Conservation (phyloP, 2,888 invertebrate species). For the Parthenolecanium corni region DNA sequence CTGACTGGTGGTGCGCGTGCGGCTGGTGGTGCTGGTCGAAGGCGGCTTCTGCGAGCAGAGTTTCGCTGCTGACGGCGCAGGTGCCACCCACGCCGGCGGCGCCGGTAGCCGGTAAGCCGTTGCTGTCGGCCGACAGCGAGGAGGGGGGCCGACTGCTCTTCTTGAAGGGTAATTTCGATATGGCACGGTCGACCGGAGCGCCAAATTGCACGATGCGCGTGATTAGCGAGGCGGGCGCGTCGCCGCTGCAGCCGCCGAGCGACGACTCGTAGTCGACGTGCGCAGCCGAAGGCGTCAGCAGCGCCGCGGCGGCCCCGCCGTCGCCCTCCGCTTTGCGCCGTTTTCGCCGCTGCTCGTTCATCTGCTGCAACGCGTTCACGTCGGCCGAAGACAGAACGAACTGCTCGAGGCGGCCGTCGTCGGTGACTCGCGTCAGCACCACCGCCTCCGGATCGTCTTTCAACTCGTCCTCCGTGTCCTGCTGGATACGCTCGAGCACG, state of each 20-base stretch:
- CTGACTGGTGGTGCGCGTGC: neutral
- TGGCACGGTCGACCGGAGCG: constrained; percentile 1
- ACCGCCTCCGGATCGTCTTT: constrained; percentile 35
- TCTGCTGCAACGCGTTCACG: constrained; percentile 33
- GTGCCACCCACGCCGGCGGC: neutral
- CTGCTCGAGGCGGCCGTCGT: constrained; percentile 34
- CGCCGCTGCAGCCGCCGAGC: neutral
- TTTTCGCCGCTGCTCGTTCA: constrained; percentile 32
- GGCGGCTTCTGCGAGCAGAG: neutral
- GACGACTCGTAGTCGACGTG: neutral
- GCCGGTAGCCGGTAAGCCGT: neutral
- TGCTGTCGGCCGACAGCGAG: neutral
- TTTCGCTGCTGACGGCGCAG: neutral
- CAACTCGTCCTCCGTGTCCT: neutral
- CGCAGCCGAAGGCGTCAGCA: neutral
- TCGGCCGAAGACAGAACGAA: constrained; percentile 35
- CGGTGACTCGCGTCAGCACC: constrained; percentile 34
- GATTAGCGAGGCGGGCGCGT: neutral
- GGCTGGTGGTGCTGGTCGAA: neutral
- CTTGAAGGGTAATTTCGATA: constrained; percentile 11
- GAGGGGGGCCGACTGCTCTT: neutral
- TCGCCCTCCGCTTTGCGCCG: constrained; percentile 31
- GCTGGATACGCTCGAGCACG: constrained; percentile 5
- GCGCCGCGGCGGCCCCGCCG: constrained; percentile 9
- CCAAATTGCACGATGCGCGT: constrained; percentile 6